A percentile compares a stretch with the other conserved stretches of the same genome.
Conservation (phyloP, 2,113 vertebrate species). For the Paramormyrops kingsleyae region DNA sequence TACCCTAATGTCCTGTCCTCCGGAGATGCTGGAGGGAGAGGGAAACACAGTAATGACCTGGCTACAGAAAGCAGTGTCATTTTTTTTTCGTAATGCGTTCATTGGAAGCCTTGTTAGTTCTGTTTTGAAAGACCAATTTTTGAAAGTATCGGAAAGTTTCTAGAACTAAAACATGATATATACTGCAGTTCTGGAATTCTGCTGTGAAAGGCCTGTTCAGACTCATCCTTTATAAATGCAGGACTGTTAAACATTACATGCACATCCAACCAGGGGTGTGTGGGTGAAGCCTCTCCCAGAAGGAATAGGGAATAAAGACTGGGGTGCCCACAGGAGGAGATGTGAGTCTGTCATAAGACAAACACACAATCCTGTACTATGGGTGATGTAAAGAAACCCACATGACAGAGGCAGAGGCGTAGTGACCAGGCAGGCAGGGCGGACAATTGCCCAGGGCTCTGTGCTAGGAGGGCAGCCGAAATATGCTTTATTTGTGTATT, state of each 20-base stretch:
- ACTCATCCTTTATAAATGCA: background rate
- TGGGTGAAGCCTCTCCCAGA: background rate
- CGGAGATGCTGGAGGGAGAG: background rate
- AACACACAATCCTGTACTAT: background rate
- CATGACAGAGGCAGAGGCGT: background rate
- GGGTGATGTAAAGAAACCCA: background rate
- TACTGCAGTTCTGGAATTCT: background rate
- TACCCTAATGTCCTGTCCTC: background rate
- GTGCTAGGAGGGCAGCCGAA: no score
- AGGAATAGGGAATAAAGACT: background rate
- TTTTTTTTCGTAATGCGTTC: background rate
- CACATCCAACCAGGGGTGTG: background rate
- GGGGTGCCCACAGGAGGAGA: background rate
- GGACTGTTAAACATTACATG: background rate
- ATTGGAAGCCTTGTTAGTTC: background rate
- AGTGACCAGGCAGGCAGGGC: background rate
- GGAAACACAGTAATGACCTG: background rate
- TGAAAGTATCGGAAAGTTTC: background rate
- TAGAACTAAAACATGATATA: background rate
- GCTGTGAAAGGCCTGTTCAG: background rate
- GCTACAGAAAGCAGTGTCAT: background rate
- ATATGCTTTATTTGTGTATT: background rate
- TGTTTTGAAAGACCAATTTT: background rate
- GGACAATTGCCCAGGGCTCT: background rate
- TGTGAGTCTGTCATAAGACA: background rate